These are phyloP conservation scores for Onchidella celtica DNA, from an alignment of 2,888 invertebrate species.

Conservation along the genomic window DNA sequence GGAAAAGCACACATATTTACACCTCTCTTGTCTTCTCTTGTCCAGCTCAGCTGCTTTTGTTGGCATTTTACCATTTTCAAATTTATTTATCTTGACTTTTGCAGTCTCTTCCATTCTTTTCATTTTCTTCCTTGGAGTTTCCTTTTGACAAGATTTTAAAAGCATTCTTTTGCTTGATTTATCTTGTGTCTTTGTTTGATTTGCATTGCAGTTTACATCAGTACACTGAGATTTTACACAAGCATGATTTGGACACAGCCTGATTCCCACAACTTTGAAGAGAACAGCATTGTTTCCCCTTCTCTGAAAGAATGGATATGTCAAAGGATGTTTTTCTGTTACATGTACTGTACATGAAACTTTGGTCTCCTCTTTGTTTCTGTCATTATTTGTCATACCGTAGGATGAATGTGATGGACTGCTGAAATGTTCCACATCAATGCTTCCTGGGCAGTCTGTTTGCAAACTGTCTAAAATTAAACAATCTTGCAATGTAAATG, in stretches of 20 bases:
- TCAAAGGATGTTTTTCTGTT: slow-evolving; percentile 22
- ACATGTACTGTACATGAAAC: background rate
- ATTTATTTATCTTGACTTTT: too few species aligned
- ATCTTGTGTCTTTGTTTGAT: background rate
- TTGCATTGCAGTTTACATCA: background rate
- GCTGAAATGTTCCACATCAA: too few species aligned
- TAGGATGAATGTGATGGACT: too few species aligned
- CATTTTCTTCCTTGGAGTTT: background rate
- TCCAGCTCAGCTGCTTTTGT: too few species aligned
- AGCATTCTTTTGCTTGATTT: background rate
- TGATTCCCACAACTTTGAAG: too few species aligned
- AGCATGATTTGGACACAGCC: too few species aligned
- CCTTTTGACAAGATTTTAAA: background rate
- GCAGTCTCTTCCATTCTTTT: background rate
- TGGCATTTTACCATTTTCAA: too few species aligned
- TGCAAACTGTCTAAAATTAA: too few species aligned
- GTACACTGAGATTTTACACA: background rate
- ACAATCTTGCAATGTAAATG: slow-evolving; percentile 28
- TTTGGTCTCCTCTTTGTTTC: background rate
- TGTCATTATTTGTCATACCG: too few species aligned
- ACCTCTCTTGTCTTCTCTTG: too few species aligned
- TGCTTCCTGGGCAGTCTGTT: too few species aligned
- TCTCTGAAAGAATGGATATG: background rate
- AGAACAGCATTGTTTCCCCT: too few species aligned
- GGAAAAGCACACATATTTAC: background rate